Base-by-base conservation (phyloP, 2,113 vertebrate genomes). In the Albula goreensis region DNA sequence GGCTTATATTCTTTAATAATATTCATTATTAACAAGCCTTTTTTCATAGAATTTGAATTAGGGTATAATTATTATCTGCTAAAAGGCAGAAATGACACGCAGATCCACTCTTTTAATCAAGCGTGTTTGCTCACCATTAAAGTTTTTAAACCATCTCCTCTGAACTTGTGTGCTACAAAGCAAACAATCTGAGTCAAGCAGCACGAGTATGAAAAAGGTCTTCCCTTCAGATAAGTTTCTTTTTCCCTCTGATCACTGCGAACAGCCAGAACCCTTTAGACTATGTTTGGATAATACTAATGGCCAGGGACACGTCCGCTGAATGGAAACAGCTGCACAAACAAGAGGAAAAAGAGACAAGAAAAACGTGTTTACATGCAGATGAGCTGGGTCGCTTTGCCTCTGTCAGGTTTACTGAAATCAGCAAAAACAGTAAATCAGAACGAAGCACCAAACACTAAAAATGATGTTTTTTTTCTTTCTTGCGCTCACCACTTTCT, bases 21-120 rank as follows among this genome's bases (percentile, higher is more conserved):
- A 50, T 79, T 60, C 8, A 11, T 60, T 53, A 41, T 41, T 41
- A 41, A 41, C 31, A 41, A 41, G 31, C 31, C 31, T 41, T 41
- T 41, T 41, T 41, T 41, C 1, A 41, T 25, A 17, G 48, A 8
- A 70, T 5, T 17, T 57, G 52, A 51, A 81, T 31, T 81, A 51
- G 85, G 78, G 15, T 57, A 51, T 63, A 66, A 66, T 70, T 70
- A 81, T 66, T 12, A 86, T 81, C 52, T 81, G 85, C 22, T 50
- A 52, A 74, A 50, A 81, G 48, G 19, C 60, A 60, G 25, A 48
- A 31, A 60, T 60, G 84, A 11, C 19, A n/a, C 25, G 22, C 17
- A 10, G 25, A 80, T 60, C 4, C 77, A 5, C 25, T 48, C 78
- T 80, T 79, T 85, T 79, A 81, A 86, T 86, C 19, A 81, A 51